Base-by-base conservation (phyloP, 2,797 vertebrate species). In the Avahi laniger region DNA sequence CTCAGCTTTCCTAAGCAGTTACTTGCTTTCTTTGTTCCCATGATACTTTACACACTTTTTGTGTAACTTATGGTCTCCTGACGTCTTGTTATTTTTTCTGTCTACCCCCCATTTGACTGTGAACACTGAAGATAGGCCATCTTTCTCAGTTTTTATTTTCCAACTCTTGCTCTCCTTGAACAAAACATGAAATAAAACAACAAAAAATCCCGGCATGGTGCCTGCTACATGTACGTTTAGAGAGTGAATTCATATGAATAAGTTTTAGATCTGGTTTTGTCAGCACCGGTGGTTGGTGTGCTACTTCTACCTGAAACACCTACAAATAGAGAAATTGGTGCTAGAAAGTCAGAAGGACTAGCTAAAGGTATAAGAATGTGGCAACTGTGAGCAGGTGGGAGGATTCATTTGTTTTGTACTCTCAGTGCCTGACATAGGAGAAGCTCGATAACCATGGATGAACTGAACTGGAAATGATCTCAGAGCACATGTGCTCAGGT, bases 131-230 rank as follows among this genome's bases (percentile, higher is more conserved):
- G 41, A n/a, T 46, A 83, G 80, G 35, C 26, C 4, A 1, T 87
- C n/a, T 89, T 88, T 84, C 80, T 93, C 41, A 46, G 6, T 93
- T 75, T 96, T 82, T 65, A 26, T 81, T 88, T 95, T 82, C 17
- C 78, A 5, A n/a, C 12, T 61, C 76, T 59, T 83, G 33, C 52
- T 87, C 5, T 91, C 59, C 22, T 91, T 65, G 73, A 94, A 84
- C 46, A 75, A 75, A 92, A 69, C 14, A 90, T 38, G 48, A 85
- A 75, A 61, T 28, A 59, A 87, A 80, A 61, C 18, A 17, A 82
- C 92, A 90, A 18, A 93, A 92, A 63, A 57, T 46, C 5, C 52
- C 72, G 46, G 59, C 41, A 43, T 50, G n/a, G 3, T 94, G 43
- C 46, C 52, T 76, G 24, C 28, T 69, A 35, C n/a, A 69, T 48